Conservation (phyloP, 2,113 vertebrate genomes). For the Elachura formosa region DNA sequence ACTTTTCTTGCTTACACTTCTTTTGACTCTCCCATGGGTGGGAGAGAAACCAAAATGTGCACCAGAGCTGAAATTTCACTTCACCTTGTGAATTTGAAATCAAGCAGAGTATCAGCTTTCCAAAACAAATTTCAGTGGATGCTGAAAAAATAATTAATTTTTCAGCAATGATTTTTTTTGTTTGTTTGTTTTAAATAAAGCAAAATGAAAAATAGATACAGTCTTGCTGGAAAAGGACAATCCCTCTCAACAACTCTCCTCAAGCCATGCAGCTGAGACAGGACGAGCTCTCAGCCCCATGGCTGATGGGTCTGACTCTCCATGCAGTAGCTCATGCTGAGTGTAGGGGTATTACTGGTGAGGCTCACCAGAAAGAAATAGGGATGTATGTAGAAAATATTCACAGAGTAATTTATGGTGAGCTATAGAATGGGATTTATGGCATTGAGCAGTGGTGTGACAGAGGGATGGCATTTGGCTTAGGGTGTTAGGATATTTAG, state of each 20-base stretch:
- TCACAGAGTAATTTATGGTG: not conserved
- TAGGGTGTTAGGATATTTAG: not conserved
- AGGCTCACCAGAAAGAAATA: not conserved
- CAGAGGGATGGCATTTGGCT: not conserved
- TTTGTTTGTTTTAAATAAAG: not conserved
- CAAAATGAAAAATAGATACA: not conserved
- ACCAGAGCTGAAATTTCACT: not conserved
- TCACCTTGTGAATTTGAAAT: not conserved
- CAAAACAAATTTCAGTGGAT: not conserved
- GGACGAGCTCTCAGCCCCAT: not conserved
- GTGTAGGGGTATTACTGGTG: not conserved
- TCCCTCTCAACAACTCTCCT: not conserved
- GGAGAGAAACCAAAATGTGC: not conserved
- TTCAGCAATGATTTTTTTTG: not conserved
- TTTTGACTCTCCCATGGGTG: not conserved
- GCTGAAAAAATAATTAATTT: slow-evolving; percentile 18
- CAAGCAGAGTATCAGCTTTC: not conserved
- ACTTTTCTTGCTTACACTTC: not conserved
- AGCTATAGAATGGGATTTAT: not conserved
- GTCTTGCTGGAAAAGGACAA: not conserved
- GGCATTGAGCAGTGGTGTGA: not conserved
- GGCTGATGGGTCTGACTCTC: not conserved
- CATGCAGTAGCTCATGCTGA: not conserved
- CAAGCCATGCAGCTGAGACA: not conserved
- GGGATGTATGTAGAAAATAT: not conserved